A percentile compares a stretch with the other conserved stretches of the same genome.
Evolutionary conservation across 2,113 vertebrate genomes (phyloP).

Genomic region (Oncorhynchus kisutch): DNA sequence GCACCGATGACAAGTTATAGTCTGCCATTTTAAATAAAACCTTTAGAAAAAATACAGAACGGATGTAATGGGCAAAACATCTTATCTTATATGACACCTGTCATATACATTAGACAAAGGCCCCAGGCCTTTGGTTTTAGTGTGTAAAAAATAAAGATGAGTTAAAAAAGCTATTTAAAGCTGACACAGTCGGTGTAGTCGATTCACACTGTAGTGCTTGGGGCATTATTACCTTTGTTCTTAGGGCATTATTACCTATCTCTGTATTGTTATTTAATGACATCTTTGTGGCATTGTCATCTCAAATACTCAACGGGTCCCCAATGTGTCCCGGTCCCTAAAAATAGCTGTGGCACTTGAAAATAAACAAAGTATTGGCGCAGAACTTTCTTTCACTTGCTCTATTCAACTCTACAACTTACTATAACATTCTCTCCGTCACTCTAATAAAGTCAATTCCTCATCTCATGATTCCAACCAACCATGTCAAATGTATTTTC

Average conservation of each 20-base stretch:
- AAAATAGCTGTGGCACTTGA: no score
- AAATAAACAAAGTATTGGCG: neutral
- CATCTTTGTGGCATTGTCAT: neutral
- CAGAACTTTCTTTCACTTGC: neutral
- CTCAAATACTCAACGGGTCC: no score
- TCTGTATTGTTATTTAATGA: neutral
- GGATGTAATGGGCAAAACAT: neutral
- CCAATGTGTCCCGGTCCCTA: no score
- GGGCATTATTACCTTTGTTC: constrained; percentile 13
- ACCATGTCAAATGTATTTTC: neutral
- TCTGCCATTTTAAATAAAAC: constrained; percentile 12
- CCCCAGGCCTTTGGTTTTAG: constrained; percentile 65
- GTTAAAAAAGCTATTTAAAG: constrained; percentile 44
- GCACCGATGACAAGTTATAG: constrained; percentile 24
- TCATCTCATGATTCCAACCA: neutral
- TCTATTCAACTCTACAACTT: constrained; percentile 17
- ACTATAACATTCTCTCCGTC: constrained; percentile 28
- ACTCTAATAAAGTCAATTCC: neutral
- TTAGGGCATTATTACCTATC: neutral
- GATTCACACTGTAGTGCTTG: constrained; percentile 8
- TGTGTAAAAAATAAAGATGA: constrained; percentile 27
- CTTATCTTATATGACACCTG: constrained; percentile 1
- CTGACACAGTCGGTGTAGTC: neutral
- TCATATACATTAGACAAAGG: constrained; percentile 38
- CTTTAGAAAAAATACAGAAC: constrained; percentile 5